Evolutionary conservation across 2,113 vertebrate species (phyloP), one percentile per base, ranked within the genome.

Genomic region (Amphiprion ocellaris): DNA sequence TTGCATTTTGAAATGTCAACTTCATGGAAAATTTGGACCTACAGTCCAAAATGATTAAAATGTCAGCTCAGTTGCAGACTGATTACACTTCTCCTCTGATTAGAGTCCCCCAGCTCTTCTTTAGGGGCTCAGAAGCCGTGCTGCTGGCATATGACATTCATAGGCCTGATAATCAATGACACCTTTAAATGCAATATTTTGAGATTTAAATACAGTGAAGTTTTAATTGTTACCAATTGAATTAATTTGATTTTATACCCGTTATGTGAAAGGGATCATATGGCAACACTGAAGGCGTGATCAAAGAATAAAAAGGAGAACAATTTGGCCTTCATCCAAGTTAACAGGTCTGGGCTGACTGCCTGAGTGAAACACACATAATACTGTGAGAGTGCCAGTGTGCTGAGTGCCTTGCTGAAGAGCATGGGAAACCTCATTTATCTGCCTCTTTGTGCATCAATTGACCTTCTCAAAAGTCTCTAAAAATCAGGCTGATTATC

Each of bases 1-100:
- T 92, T 86, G 86, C 82, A 89, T 87, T 90, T 83, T 66, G 5
- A 91, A 91, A 92, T 90, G 89, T 89, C 86, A 87, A 26, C 44
- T 75, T 74, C 63, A 56, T 85, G 75, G 85, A 87, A 77, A 68
- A 72, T 72, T 74, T 81, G 62, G 53, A 82, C 55, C 58, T 61
- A 53, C 56, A 79, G 63, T 73, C 52, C 33, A 74, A 67, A 87
- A 76, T 79, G 46, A 87, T 81, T 87, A 69, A 91, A 90, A 91
- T 83, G 80, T 88, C 89, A 89, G 69, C 69, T 69, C 74, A 41
- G 55, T 75, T 49, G 60, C 46, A 41, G 67, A 69, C 23, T 85
- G 77, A 86, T 89, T 81, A 59, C 74, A 69, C 65, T 46, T 85
- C 81, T 69, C 63, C 47, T 66, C 49, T 77, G 79, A 87, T 83